Evolutionary conservation across 1,140 invertebrate species (phyloP), one percentile per base, ranked within the genome.

Genomic region (Lanistes nyassanus): DNA sequence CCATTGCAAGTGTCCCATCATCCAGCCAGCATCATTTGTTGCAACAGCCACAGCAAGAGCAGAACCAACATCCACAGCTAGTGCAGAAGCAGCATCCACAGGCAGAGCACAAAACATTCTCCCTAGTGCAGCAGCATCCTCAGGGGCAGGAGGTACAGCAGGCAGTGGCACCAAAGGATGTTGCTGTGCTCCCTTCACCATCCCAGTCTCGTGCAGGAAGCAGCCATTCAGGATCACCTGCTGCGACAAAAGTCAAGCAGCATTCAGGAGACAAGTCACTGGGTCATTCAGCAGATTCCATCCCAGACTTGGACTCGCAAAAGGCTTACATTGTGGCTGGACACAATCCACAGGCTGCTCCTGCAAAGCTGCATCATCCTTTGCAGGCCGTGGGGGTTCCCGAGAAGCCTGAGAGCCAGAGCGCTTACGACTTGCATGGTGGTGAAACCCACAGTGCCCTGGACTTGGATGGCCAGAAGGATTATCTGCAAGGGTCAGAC

Each of bases 351-450:
- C 68, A 70, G 68, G 31, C 13, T 23, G 9, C 3, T 26, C 42
- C 68, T 34, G 26, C n/a, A 31, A 13, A 26, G 19, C n/a, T 31
- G n/a, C 53, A 70, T 37, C 56, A 62, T n/a, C 55, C 55, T 1
- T 13, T 36, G 4, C 34, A 60, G 70, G 34, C 29, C 21, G 60
- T 60, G 31, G 34, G 34, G 7, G 37, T 39, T 7, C 70, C 70
- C n/a, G 70, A 72, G 29, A 29, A 29, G 11, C 34, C 55, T 37
- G 53, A 62, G 4, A 55, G 31, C 19, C 70, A 72, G 9, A 36
- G 55, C 9, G 55, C 70, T 62, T 72, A 62, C 23, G 55, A 72
- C n/a, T 55, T 72, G 19, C 70, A 56, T 26, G 42, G 56, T 39
- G 55, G 70, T 42, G 70, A 72, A 62, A 29, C 23, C 9, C 56